phyloP scores from a whole-genome alignment of 2,888 invertebrate genomes.

The Tethea ocularis region DNA sequence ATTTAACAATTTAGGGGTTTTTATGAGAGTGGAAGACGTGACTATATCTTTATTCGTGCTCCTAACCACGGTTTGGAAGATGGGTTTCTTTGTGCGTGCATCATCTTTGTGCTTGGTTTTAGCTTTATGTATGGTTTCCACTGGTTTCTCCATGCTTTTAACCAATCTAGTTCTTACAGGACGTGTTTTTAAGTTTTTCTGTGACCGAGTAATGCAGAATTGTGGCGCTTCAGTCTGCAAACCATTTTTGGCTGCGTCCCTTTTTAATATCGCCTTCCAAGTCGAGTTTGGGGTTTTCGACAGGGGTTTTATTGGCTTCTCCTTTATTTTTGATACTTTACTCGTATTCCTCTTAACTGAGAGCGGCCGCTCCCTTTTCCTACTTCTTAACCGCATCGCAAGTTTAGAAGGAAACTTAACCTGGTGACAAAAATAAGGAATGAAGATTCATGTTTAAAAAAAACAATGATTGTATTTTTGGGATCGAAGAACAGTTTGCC shows the following conservation, averaged over 20 bases:
- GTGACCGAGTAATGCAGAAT: slow-evolving; percentile 66
- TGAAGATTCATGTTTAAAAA: too few species aligned
- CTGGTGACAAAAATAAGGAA: slow-evolving; percentile 50
- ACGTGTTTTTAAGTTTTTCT: slow-evolving; percentile 63
- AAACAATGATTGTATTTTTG: too few species aligned
- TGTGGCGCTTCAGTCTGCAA: slow-evolving; percentile 47
- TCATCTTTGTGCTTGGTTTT: slow-evolving; percentile 65
- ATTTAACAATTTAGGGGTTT: slow-evolving; percentile 52
- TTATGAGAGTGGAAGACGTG: slow-evolving; percentile 58
- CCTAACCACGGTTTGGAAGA: slow-evolving; percentile 76
- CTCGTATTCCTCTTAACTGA: slow-evolving; percentile 62
- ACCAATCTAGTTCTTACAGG: slow-evolving; percentile 63
- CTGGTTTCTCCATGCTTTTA: slow-evolving; percentile 71
- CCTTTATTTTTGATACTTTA: slow-evolving; percentile 58
- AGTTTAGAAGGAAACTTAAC: slow-evolving; percentile 55
- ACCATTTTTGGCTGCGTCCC: slow-evolving; percentile 66
- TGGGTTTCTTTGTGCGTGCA: slow-evolving; percentile 63
- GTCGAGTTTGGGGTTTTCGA: slow-evolving; percentile 50
- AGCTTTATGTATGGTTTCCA: slow-evolving; percentile 50
- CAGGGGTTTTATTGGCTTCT: slow-evolving; percentile 51
- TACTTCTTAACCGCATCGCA: slow-evolving; percentile 88
- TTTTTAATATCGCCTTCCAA: slow-evolving; percentile 68
- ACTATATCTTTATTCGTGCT: slow-evolving; percentile 64
- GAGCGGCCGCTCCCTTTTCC: slow-evolving; percentile 85
- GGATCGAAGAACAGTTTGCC: too few species aligned